phyloP scores from a whole-genome alignment of 2,888 invertebrate genomes.

The Allacma fusca region DNA sequence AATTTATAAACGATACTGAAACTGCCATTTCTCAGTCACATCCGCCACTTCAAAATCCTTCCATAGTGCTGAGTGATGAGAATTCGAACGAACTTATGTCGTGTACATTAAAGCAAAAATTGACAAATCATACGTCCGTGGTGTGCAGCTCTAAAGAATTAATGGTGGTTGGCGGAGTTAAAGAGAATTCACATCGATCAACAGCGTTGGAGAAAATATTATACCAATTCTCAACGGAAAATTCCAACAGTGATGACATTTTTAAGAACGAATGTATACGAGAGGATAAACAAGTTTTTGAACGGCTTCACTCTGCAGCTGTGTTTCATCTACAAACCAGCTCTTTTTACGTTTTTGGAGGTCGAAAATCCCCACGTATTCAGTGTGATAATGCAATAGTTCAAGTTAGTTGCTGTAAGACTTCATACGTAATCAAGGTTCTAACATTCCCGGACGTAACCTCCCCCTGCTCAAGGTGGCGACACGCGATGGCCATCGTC shows the following conservation, averaged over 20 bases:
- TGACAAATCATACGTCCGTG: conserved; percentile 25
- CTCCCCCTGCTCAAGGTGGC: conserved; percentile 51
- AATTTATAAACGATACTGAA: conserved; percentile 24
- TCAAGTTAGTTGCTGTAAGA: conserved; percentile 46
- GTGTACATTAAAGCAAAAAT: not conserved
- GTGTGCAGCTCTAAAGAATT: not conserved
- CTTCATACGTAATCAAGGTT: conserved; percentile 36
- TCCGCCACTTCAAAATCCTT: not conserved
- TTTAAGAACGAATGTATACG: conserved; percentile 3
- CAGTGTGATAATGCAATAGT: conserved; percentile 54
- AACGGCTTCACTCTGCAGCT: conserved; percentile 34
- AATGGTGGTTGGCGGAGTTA: conserved; percentile 19
- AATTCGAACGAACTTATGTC: not conserved
- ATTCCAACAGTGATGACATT: not conserved
- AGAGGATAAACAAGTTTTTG: conserved; percentile 33
- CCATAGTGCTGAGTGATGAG: not conserved
- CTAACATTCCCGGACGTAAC: not conserved
- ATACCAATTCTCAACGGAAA: not conserved
- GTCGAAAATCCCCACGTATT: conserved; percentile 55
- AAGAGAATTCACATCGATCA: conserved; percentile 19
- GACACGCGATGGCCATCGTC: conserved; percentile 49
- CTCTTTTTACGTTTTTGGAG: conserved; percentile 57
- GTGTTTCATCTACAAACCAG: conserved; percentile 30
- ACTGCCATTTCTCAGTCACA: conserved; percentile 2
- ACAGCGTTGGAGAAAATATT: not conserved